Base-by-base conservation (phyloP, 2,888 invertebrate species). In the Agrochola circellaris region DNA sequence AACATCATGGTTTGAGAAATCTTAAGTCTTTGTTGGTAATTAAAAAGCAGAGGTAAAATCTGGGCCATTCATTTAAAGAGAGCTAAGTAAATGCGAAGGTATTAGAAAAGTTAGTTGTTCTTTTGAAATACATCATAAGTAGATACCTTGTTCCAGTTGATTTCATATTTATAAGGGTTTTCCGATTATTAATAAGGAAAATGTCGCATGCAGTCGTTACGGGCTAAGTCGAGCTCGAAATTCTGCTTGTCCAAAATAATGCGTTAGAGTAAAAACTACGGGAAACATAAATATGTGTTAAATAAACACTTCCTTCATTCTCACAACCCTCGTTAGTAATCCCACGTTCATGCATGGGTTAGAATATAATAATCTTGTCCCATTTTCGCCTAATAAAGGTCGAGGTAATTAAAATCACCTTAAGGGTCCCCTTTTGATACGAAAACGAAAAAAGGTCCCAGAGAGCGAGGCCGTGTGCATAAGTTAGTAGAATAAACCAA, bases 301-400 rank as follows among this genome's bases (percentile, higher is more conserved):
- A 69, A 83, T 70, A 81, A 84, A 73, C 72, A 69, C 61, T 73
- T 73, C 67, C 65, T 68, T 65, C 70, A 30, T 34, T 77, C 51
- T 56, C 68, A 26, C 54, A 73, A 70, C 62, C 74, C 68, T 61
- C 62, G 23, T 56, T 58, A n/a, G 69, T 84, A 84, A 86, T 86
- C 87, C 83, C 84, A 75, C 62, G 79, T 83, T 75, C 69, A 84
- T 73, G 69, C 75, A 75, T 73, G 83, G 72, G 74, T 86, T 72
- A 73, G 82, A 83, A 83, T 83, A 73, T 84, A 86, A 84, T 86
- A 83, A 86, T 86, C 74, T 79, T 83, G 79, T 83, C 84, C 84
- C 84, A 84, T 84, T 86, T 86, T 84, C 79, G 74, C 69, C 64
- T 86, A 86, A 83, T 83, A 77, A 77, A 83, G 79, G 83, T 66